A percentile compares a stretch with the other conserved stretches of the same genome.
Conservation (phyloP, 2,797 vertebrate species). For the Sitta carolinensis region DNA sequence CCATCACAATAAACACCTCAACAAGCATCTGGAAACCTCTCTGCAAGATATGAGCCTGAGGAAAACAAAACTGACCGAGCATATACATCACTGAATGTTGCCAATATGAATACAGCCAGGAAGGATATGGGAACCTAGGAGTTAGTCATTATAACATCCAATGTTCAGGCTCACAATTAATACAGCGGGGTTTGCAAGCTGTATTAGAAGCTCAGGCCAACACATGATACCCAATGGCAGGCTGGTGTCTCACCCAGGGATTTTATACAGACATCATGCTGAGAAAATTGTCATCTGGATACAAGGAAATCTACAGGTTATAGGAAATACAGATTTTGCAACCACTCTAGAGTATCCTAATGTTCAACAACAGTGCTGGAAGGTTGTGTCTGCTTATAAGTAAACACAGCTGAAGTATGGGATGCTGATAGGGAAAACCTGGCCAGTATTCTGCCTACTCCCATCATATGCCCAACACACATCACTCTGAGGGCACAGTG, state of each 20-base stretch:
- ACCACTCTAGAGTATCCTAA: background rate
- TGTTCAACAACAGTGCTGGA: background rate
- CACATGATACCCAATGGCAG: background rate
- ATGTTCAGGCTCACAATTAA: background rate
- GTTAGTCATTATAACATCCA: background rate
- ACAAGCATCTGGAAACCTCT: background rate
- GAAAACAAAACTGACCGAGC: background rate
- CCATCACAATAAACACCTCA: background rate
- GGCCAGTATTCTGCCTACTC: background rate
- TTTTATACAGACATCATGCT: accelerated
- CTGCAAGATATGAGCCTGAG: background rate
- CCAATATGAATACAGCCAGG: background rate
- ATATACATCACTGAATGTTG: background rate
- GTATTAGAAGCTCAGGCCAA: background rate
- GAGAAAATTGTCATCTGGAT: background rate
- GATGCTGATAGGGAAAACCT: background rate
- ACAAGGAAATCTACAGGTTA: background rate
- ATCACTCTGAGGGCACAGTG: background rate
- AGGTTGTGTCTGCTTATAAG: background rate
- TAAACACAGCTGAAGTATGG: background rate
- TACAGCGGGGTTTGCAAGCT: background rate
- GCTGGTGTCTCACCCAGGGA: background rate
- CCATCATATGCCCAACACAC: background rate
- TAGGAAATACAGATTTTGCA: background rate
- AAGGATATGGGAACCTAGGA: background rate